Evolutionary conservation across 2,797 vertebrate genomes (phyloP).

Genomic region (Pseudochirops corinnae): DNA sequence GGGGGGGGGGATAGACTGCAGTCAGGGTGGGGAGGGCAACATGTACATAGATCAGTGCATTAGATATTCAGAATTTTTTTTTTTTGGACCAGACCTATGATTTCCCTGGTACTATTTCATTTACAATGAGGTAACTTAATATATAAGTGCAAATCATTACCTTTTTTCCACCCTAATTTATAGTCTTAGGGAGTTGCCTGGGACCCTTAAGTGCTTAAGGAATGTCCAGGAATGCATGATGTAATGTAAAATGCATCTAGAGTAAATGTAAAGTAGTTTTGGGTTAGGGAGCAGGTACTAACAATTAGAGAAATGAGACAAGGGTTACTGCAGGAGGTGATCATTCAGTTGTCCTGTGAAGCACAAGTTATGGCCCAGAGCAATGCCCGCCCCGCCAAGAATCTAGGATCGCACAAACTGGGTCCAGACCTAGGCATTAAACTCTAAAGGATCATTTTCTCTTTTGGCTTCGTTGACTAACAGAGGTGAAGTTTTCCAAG

Average conservation of each 20-base stretch:
- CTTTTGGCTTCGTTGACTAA: neutral
- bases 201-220: neutral
- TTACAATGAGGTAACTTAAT: neutral
- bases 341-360: neutral
- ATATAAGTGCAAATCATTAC: neutral
- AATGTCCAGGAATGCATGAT: neutral
- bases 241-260: neutral
- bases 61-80: neutral
- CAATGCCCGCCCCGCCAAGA: neutral
- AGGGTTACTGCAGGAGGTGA: neutral
- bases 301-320: neutral
- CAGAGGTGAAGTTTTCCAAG: neutral
- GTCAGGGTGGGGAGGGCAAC: neutral
- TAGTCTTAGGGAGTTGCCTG: neutral
- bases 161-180: neutral
- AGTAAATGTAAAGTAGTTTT: neutral
- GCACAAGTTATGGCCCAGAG: neutral
- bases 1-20: no score
- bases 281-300: neutral
- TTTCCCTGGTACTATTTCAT: neutral
- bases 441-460: neutral
- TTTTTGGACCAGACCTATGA: neutral
- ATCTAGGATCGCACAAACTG: neutral
- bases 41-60: neutral
- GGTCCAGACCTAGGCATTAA: neutral